phyloP scores from a whole-genome alignment of 2,113 vertebrate genomes.

The Herpailurus yagouaroundi region DNA sequence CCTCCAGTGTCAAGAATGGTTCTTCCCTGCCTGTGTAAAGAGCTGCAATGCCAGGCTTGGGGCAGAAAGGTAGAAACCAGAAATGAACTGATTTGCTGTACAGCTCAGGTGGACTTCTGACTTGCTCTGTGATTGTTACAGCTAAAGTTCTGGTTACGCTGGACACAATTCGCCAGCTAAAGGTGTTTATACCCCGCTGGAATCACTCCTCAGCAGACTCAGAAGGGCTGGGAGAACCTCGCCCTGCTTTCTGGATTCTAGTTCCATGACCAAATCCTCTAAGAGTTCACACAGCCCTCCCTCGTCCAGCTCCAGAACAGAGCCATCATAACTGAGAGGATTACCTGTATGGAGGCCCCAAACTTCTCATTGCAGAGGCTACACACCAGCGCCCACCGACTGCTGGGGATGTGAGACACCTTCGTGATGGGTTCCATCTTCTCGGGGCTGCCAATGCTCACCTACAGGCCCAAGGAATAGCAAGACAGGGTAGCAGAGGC shows the following conservation, averaged over 20 bases:
- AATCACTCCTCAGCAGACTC: background rate
- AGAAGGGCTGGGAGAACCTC: too few species aligned
- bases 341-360: constrained; percentile 98
- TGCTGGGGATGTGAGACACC: constrained; percentile 98
- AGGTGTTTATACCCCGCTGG: fast-evolving
- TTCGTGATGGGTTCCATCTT: constrained; percentile 99
- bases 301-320: background rate
- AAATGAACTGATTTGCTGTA: background rate
- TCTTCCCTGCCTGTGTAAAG: background rate
- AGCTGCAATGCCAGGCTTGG: background rate
- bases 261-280: background rate
- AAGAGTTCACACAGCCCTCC: background rate
- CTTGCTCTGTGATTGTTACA: background rate
- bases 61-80: background rate
- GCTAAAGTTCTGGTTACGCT: background rate
- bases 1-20: background rate
- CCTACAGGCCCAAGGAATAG: constrained; percentile 83
- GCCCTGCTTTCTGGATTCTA: background rate
- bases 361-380: constrained; percentile 97
- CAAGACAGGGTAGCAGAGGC: background rate
- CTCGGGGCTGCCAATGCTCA: constrained; percentile 98
- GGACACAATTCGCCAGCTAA: background rate
- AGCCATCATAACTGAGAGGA: fast-evolving
- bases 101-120: background rate
- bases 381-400: constrained; percentile 96